These are phyloP conservation scores for Pangasius macronema DNA, from an alignment of 2,797 vertebrate genomes.

Conservation along the genomic window DNA sequence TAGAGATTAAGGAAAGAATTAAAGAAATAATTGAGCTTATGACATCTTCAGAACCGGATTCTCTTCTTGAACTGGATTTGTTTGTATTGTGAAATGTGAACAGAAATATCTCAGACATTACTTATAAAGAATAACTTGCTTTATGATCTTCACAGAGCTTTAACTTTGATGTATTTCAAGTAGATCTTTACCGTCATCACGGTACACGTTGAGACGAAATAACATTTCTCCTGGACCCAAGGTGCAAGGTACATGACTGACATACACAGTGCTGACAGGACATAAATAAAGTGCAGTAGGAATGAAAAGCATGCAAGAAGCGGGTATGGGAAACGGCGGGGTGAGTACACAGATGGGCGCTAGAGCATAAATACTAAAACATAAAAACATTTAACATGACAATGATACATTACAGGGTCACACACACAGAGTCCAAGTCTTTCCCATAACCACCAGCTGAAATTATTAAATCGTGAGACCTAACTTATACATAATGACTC, in stretches of 20 bases:
- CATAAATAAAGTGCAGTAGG: no score
- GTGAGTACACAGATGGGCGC: no score
- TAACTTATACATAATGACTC: background rate
- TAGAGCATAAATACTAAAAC: no score
- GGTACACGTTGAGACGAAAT: no score
- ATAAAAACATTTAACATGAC: no score
- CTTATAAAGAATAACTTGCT: background rate
- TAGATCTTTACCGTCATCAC: no score
- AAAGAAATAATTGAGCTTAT: background rate
- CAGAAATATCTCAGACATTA: background rate
- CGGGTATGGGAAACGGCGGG: no score
- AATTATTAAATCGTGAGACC: background rate
- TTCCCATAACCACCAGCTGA: background rate
- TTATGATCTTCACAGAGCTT: background rate
- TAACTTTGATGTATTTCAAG: background rate
- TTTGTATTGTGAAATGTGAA: background rate
- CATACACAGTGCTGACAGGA: no score
- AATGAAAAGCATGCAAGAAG: no score
- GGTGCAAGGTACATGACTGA: no score
- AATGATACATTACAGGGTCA: no score
- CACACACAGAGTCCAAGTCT: background rate
- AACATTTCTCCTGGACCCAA: no score
- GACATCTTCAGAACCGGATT: background rate
- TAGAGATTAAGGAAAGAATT: slow-evolving; percentile 56
- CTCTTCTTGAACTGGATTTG: background rate